Conservation (phyloP, 2,797 vertebrate genomes). For the Meda fulgida region DNA sequence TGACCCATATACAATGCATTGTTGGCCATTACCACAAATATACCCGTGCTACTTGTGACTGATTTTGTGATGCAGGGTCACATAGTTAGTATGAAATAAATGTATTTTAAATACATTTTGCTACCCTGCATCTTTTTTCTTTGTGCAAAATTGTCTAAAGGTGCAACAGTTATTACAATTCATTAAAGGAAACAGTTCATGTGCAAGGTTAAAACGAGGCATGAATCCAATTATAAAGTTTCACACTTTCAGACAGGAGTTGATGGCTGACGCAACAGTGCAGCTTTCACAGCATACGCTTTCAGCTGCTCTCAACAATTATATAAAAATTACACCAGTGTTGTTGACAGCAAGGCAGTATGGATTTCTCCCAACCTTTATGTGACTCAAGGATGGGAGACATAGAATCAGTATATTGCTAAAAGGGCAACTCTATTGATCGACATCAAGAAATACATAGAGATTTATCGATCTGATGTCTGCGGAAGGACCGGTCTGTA, state of each 20-base stretch:
- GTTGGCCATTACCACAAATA: no score
- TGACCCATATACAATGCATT: no score
- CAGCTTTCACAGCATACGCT: rapidly evolving
- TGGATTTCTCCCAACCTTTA: constrained; percentile 33
- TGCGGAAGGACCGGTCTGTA: neutral
- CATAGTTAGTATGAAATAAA: no score
- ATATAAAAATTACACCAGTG: neutral
- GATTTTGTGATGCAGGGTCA: no score
- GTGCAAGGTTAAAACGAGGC: constrained; percentile 1
- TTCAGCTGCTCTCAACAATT: constrained; percentile 3
- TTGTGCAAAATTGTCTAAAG: neutral
- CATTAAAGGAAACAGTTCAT: neutral
- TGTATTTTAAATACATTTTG: no score
- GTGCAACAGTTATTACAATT: neutral
- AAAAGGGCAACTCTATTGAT: constrained; percentile 40
- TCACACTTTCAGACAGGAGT: constrained; percentile 8
- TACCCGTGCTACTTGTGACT: no score
- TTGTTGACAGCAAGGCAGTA: neutral
- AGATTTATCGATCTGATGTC: constrained; percentile 44
- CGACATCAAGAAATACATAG: constrained; percentile 34
- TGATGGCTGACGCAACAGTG: constrained; percentile 1
- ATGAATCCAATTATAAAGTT: constrained; percentile 36
- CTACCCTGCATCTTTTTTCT: neutral
- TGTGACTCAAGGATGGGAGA: constrained; percentile 28
- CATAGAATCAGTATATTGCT: constrained; percentile 44